Percentiles rank a stretch among this genome's conserved stretches.
Conservation (phyloP, 2,888 invertebrate genomes). For the Archips xylosteana region DNA sequence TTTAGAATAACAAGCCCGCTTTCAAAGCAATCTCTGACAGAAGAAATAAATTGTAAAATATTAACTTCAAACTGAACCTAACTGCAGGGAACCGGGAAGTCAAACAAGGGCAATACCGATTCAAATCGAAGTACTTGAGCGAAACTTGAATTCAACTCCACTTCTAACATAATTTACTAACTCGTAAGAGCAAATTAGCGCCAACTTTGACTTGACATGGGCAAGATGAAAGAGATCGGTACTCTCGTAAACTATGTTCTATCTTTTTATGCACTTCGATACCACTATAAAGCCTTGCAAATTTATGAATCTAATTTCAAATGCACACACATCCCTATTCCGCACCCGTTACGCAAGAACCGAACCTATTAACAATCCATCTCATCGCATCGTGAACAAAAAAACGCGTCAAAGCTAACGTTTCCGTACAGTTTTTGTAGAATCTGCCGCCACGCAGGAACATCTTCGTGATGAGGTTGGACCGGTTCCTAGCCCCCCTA, state of each 20-base stretch:
- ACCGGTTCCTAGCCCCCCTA: slow-evolving; percentile 59
- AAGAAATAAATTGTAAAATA: slow-evolving; percentile 28
- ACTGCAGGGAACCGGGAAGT: slow-evolving; percentile 22
- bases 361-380: background rate
- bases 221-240: background rate
- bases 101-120: slow-evolving; percentile 35
- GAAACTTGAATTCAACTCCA: slow-evolving; percentile 27
- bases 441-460: slow-evolving; percentile 54
- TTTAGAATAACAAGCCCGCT: background rate
- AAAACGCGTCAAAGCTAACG: slow-evolving; percentile 29
- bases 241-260: background rate
- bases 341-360: background rate
- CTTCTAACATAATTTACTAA: background rate
- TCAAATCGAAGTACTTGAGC: slow-evolving; percentile 19
- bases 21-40: background rate
- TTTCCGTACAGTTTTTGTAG: slow-evolving; percentile 40
- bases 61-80: slow-evolving; percentile 22
- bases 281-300: background rate
- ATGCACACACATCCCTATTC: slow-evolving; percentile 5
- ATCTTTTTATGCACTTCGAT: background rate
- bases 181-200: background rate
- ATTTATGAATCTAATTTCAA: background rate
- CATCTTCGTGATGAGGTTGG: slow-evolving; percentile 62
- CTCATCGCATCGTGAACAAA: slow-evolving; percentile 12
- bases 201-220: background rate